Conservation (phyloP, 2,797 vertebrate genomes). For the Acanthornis magna region DNA sequence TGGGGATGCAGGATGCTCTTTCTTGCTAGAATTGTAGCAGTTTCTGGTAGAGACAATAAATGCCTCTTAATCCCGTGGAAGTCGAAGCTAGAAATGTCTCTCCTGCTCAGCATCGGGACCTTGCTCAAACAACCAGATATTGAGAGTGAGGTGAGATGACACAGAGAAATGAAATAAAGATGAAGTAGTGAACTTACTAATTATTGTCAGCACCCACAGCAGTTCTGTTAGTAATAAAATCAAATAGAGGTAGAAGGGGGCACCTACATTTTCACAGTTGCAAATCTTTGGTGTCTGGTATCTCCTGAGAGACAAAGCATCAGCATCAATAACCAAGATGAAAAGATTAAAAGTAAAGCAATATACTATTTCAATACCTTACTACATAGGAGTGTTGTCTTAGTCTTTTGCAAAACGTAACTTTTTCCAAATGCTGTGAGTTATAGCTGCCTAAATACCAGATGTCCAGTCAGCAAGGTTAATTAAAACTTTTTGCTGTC, state of each 20-base stretch:
- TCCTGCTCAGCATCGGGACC: not conserved
- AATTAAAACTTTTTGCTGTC: not conserved
- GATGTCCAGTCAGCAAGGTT: not conserved
- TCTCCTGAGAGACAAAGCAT: not conserved
- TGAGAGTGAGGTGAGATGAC: not conserved
- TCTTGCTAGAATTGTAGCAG: not conserved
- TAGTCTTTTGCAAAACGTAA: not conserved
- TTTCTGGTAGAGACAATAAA: not conserved
- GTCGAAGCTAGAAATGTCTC: not conserved
- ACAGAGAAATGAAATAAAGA: not conserved
- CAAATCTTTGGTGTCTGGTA: not conserved
- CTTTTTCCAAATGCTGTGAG: not conserved
- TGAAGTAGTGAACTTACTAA: not conserved
- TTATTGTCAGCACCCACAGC: not conserved
- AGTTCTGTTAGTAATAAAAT: not conserved
- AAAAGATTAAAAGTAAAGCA: conserved; percentile 7
- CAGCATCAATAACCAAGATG: not conserved
- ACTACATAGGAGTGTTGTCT: not conserved
- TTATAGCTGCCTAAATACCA: not conserved
- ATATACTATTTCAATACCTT: not conserved
- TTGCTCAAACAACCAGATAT: not conserved
- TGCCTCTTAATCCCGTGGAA: not conserved
- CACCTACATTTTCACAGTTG: not conserved
- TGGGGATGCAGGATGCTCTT: not conserved
- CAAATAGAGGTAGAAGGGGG: not conserved